Conservation (phyloP, 2,888 invertebrate genomes). For the Melieria omissa region DNA sequence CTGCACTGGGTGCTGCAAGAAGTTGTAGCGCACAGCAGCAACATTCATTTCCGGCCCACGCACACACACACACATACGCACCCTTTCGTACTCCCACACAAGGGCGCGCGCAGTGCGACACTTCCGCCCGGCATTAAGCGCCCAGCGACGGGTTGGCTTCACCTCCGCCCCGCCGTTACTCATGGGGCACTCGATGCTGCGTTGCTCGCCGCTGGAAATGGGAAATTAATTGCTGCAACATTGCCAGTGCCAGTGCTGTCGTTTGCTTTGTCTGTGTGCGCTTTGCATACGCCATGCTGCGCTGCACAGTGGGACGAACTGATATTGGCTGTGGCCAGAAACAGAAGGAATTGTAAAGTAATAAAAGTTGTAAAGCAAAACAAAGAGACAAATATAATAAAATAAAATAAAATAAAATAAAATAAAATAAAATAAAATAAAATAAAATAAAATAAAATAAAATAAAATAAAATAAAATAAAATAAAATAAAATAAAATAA, state of each 20-base stretch:
- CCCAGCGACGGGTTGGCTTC: background rate
- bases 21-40: conserved; percentile 11
- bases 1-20: background rate
- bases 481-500: too few species aligned
- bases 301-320: too few species aligned
- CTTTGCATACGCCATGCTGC: too few species aligned
- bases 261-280: background rate
- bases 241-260: conserved; percentile 27
- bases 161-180: background rate
- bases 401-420: too few species aligned
- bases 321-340: too few species aligned
- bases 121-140: background rate
- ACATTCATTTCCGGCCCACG: conserved; percentile 30
- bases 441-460: too few species aligned
- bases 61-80: background rate
- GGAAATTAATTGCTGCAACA: conserved; percentile 49
- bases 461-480: too few species aligned
- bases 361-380: too few species aligned
- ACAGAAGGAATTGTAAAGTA: too few species aligned
- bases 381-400: too few species aligned
- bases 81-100: background rate
- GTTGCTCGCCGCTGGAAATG: conserved; percentile 36
- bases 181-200: background rate
- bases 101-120: background rate
- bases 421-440: too few species aligned